A percentile compares a stretch with the other conserved stretches of the same genome.
phyloP scores from a whole-genome alignment of 1,140 invertebrate genomes.

The Caenorhabditis tropicalis region DNA sequence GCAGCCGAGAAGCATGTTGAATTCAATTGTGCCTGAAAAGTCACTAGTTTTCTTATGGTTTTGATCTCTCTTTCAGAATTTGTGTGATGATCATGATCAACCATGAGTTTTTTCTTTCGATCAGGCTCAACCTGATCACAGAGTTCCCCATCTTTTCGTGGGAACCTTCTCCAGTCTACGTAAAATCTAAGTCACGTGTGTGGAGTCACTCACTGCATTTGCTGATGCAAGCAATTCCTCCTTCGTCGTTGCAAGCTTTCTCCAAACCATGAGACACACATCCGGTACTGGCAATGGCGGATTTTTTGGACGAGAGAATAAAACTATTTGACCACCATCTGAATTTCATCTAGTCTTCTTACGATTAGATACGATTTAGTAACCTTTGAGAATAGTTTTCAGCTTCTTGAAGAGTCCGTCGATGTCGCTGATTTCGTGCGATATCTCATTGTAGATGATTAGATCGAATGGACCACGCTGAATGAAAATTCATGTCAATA shows the following conservation, averaged over 20 bases:
- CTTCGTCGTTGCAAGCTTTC: conserved; percentile 46
- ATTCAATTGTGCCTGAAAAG: conserved; percentile 45
- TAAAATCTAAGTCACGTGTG: background rate
- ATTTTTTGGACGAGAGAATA: conserved; percentile 54
- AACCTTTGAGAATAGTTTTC: conserved; percentile 50
- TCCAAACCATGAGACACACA: conserved; percentile 50
- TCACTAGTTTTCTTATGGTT: background rate
- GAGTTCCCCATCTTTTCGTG: background rate
- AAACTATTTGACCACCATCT: conserved; percentile 34
- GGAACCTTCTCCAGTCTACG: background rate
- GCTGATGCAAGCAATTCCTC: conserved; percentile 45
- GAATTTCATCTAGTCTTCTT: background rate
- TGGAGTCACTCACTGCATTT: conserved; percentile 16
- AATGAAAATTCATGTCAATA: too few relatives aligned
- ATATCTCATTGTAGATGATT: too few relatives aligned
- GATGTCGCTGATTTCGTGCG: conserved; percentile 49
- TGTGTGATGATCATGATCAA: background rate
- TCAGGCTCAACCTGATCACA: background rate
- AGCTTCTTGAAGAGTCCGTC: conserved; percentile 50
- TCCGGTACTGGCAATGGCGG: conserved; percentile 54
- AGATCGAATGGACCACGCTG: too few relatives aligned
- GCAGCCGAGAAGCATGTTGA: conserved; percentile 53
- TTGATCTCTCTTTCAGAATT: too few relatives aligned
- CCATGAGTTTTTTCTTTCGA: background rate
- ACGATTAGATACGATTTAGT: background rate